Conservation (phyloP, 2,113 vertebrate genomes). For the Calcarius ornatus region DNA sequence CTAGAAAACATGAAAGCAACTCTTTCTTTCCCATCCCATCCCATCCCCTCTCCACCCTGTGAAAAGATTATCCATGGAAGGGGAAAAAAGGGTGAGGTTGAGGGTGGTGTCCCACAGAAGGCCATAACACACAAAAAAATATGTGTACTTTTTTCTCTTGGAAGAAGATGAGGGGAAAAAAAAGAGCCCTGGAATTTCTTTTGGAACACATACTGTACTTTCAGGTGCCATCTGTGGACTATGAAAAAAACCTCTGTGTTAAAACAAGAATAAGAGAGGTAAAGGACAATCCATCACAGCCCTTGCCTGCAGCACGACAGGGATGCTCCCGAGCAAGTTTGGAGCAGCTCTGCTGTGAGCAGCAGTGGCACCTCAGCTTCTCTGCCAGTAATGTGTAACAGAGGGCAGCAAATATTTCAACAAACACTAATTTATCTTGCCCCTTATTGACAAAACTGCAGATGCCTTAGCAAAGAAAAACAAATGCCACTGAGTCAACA, state of each 20-base stretch:
- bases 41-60: conserved; percentile 38
- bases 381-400: not conserved
- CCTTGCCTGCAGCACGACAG: not conserved
- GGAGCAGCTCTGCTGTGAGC: not conserved
- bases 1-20: conserved; percentile 58
- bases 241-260: not conserved
- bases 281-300: not conserved
- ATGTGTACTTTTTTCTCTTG: conserved; percentile 33
- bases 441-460: not conserved
- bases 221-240: conserved; percentile 56
- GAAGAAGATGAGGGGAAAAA: conserved; percentile 42
- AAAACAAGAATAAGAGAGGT: not conserved
- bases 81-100: conserved; percentile 60
- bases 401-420: not conserved
- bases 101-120: conserved; percentile 56
- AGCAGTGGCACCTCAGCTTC: not conserved
- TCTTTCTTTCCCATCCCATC: conserved; percentile 36
- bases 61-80: conserved; percentile 56
- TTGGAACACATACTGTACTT: conserved; percentile 46
- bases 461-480: not conserved
- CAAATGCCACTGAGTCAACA: not conserved
- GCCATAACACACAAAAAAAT: conserved; percentile 45
- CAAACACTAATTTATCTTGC: not conserved
- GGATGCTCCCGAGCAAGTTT: not conserved
- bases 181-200: conserved; percentile 31